Evolutionary conservation across 2,888 invertebrate genomes (phyloP).

Genomic region (Ophioninae sp.): DNA sequence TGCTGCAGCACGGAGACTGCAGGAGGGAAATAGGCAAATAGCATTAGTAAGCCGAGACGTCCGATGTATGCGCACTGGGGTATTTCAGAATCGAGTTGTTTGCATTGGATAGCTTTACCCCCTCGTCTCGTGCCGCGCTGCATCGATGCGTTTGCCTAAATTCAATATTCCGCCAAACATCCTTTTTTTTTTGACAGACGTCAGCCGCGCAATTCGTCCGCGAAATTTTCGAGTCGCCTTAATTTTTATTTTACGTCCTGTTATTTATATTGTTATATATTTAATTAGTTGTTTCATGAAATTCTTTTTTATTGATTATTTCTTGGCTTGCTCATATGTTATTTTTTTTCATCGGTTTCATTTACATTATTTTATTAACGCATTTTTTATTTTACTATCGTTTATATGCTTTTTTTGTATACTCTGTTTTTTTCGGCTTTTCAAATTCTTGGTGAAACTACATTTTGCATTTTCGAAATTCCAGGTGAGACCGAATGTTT

Average conservation of each 20-base stretch:
- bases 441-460: background rate
- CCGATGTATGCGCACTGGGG: constrained; percentile 26
- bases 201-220: background rate
- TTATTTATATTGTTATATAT: too few species aligned
- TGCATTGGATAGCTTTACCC: constrained; percentile 44
- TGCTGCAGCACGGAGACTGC: constrained; percentile 11
- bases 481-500: too few species aligned
- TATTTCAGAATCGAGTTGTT: constrained; percentile 57
- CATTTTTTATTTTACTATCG: too few species aligned
- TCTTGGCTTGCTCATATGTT: too few species aligned
- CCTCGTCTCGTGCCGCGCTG: constrained; percentile 17
- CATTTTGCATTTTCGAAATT: too few species aligned
- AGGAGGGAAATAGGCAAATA: constrained; percentile 59
- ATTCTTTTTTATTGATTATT: too few species aligned
- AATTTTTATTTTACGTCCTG: background rate
- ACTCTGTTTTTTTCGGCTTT: background rate
- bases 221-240: too few species aligned
- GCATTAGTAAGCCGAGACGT: constrained; percentile 65
- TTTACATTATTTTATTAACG: too few species aligned
- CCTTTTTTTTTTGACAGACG: background rate
- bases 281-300: too few species aligned
- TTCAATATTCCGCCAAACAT: background rate
- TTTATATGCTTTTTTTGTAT: too few species aligned
- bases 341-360: too few species aligned
- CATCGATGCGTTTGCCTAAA: constrained; percentile 23